Conservation (phyloP, 2,113 vertebrate species). For the Zapornia atra region DNA sequence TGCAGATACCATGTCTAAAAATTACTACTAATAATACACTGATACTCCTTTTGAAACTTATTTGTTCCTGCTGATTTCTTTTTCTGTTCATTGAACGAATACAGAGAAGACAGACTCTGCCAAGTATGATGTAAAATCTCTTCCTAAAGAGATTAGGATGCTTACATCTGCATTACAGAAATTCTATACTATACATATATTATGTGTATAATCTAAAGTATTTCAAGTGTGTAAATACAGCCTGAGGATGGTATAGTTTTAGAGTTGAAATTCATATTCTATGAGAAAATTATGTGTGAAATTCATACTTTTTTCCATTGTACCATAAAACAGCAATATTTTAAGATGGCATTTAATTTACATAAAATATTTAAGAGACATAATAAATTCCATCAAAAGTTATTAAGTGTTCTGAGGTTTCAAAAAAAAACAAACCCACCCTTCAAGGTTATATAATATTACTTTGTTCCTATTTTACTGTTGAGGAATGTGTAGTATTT, state of each 20-base stretch:
- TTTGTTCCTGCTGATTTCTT: background rate
- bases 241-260: background rate
- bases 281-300: background rate
- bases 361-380: background rate
- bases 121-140: background rate
- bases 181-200: background rate
- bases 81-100: background rate
- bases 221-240: background rate
- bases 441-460: slow-evolving; percentile 33
- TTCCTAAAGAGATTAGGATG: background rate
- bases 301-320: background rate
- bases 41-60: background rate
- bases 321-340: background rate
- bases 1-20: background rate
- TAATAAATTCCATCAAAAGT: background rate
- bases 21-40: background rate
- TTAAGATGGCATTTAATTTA: background rate
- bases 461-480: slow-evolving; percentile 40
- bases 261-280: background rate
- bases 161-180: background rate
- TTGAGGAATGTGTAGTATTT: slow-evolving; percentile 44
- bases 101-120: background rate
- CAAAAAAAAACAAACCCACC: background rate
- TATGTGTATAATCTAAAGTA: background rate
- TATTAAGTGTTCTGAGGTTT: background rate